A percentile compares a stretch with the other conserved stretches of the same genome.
phyloP scores from a whole-genome alignment of 2,797 vertebrate species.

The Cirrhinus molitorella region DNA sequence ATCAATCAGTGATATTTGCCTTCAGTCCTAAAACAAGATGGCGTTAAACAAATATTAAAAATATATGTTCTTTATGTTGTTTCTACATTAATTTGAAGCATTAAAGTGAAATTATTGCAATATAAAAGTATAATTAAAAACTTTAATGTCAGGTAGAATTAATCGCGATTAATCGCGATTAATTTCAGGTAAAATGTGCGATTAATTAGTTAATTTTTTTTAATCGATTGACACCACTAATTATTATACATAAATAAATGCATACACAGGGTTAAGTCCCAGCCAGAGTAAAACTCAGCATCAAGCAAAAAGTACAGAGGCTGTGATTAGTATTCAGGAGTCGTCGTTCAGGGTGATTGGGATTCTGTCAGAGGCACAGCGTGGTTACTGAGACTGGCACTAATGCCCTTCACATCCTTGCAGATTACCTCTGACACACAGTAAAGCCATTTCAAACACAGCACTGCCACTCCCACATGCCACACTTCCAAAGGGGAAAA shows the following conservation, averaged over 20 bases:
- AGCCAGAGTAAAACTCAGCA: constrained; percentile 10
- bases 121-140: too few relatives aligned
- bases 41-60: too few relatives aligned
- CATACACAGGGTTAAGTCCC: neutral
- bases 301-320: constrained; percentile 47
- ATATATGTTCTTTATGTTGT: too few relatives aligned
- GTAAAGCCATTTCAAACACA: constrained; percentile 51
- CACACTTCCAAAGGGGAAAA: constrained; percentile 55
- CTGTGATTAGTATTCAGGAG: constrained; percentile 53
- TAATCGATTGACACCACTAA: too few relatives aligned
- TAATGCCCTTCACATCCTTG: constrained; percentile 59
- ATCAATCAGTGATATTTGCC: too few relatives aligned
- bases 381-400: constrained; percentile 58
- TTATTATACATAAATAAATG: neutral
- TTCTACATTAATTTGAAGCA: too few relatives aligned
- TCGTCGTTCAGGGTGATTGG: constrained; percentile 52
- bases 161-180: too few relatives aligned
- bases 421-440: constrained; percentile 66
- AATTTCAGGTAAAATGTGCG: too few relatives aligned
- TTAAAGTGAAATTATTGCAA: too few relatives aligned
- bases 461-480: constrained; percentile 54
- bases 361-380: constrained; percentile 56
- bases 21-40: too few relatives aligned
- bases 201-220: too few relatives aligned
- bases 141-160: too few relatives aligned